phyloP scores from a whole-genome alignment of 2,888 invertebrate genomes.

The Unio delphinus region DNA sequence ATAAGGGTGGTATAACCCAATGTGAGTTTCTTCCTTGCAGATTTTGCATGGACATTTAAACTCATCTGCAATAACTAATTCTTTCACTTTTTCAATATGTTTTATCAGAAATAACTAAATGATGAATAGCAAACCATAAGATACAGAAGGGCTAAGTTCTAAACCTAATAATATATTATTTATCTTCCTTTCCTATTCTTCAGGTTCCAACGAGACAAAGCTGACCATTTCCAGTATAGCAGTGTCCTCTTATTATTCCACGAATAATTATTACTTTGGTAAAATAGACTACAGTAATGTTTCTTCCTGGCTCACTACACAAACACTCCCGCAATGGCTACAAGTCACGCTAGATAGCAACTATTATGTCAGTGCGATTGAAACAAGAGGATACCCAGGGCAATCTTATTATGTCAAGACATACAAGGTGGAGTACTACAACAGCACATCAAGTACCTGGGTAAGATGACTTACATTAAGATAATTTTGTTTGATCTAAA shows the following conservation, averaged over 20 bases:
- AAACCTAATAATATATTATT: no score
- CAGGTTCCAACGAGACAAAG: constrained; percentile 3
- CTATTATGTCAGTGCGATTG: constrained; percentile 35
- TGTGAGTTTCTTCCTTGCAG: no score
- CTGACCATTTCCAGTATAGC: constrained; percentile 4
- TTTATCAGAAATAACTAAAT: no score
- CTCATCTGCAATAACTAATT: no score
- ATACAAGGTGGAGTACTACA: constrained; percentile 32
- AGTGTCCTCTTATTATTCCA: background rate
- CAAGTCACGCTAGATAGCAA: constrained; percentile 19
- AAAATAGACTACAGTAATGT: constrained; percentile 15
- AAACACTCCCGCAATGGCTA: constrained; percentile 21
- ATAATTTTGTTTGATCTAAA: no score
- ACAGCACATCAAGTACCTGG: constrained; percentile 23
- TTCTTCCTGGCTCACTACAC: constrained; percentile 31
- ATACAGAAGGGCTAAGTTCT: no score
- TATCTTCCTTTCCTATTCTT: no score
- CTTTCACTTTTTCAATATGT: no score
- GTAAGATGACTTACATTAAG: constrained; percentile 12
- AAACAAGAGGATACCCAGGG: constrained; percentile 31
- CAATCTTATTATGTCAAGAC: constrained; percentile 28
- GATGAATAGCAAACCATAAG: no score
- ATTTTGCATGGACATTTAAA: no score
- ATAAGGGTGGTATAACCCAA: no score
- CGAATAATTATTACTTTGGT: constrained; percentile 20